Evolutionary conservation across 2,113 vertebrate genomes (phyloP), one percentile per base, ranked within the genome.

Genomic region (Philantomba maxwellii): DNA sequence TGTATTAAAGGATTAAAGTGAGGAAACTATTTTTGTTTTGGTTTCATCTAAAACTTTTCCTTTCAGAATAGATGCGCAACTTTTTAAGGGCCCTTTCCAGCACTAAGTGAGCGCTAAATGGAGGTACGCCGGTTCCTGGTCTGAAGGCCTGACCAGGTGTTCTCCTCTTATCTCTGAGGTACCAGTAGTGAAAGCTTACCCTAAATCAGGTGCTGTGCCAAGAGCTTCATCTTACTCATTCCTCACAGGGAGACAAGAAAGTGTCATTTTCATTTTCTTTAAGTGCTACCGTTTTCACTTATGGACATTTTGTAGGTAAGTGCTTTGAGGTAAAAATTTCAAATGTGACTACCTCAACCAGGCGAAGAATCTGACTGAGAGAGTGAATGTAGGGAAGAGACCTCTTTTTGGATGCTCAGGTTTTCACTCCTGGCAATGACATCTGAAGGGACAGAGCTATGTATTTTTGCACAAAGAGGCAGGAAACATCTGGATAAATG

Each of bases 401-500:
- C 5, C 15, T 45, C 78, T 86, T 39, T 23, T 36, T 7, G 43
- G 91, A 53, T 39, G 33, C 47, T 47, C 36, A 81, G 4, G 16
- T 49, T 60, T 60, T 87, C 60, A 45, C 45, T 58, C 58, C n/a
- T 43, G 86, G 75, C 33, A 58, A 47, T 19, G 58, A 62, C 28
- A 78, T n/a, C 49, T 23, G 5, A 30, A 43, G 12, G 5, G 57
- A n/a, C 64, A 45, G 26, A 58, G 26, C 9, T 53, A 2, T 28
- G 7, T 2, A 36, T 64, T 94, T 45, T 64, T 84, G 23, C 1
- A 16, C 57, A 43, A 60, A 81, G 60, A 89, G 85, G 60, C 85
- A 94, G 75, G 95, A 95, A 91, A 78, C 58, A 93, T 78, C 86
- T 82, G 92, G 43, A 17, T 85, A n/a, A 85, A 28, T 36, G 43